Evolutionary conservation across 1,140 invertebrate species (phyloP).

Genomic region (Sarcophaga bullata): DNA sequence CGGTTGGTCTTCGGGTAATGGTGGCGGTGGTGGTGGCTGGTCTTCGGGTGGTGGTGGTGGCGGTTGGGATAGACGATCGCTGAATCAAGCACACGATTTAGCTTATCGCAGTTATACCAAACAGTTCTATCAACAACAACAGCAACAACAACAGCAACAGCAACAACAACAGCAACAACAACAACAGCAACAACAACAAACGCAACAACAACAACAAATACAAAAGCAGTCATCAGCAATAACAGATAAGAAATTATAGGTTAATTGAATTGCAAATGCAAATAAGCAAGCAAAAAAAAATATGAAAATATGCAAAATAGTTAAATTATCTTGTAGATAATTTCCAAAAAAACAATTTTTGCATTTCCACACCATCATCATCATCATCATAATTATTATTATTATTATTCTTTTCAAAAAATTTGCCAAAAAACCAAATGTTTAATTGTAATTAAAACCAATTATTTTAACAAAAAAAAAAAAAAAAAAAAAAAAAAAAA

Average conservation of each 20-base stretch:
- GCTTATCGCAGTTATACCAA: constrained; percentile 73
- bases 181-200: constrained; percentile 46
- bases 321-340: constrained; percentile 42
- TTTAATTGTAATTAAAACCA: neutral
- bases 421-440: too few relatives aligned
- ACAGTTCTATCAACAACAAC: constrained; percentile 48
- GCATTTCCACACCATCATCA: too few relatives aligned
- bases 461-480: too few relatives aligned
- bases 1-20: constrained; percentile 69
- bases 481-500: too few relatives aligned
- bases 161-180: constrained; percentile 46
- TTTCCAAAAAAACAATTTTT: neutral
- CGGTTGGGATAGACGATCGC: constrained; percentile 68
- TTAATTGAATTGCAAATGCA: neutral
- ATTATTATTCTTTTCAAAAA: too few relatives aligned
- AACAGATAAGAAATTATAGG: neutral
- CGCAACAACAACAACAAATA: constrained; percentile 43
- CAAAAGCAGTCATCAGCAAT: neutral
- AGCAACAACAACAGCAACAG: constrained; percentile 47
- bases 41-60: constrained; percentile 68
- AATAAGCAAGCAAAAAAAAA: neutral
- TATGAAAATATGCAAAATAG: neutral
- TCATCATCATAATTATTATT: too few relatives aligned
- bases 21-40: constrained; percentile 71
- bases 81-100: constrained; percentile 71